Percentiles rank a stretch among this genome's conserved stretches.
phyloP scores from a whole-genome alignment of 2,113 vertebrate species.

The Forbesichthys papilliferus region DNA sequence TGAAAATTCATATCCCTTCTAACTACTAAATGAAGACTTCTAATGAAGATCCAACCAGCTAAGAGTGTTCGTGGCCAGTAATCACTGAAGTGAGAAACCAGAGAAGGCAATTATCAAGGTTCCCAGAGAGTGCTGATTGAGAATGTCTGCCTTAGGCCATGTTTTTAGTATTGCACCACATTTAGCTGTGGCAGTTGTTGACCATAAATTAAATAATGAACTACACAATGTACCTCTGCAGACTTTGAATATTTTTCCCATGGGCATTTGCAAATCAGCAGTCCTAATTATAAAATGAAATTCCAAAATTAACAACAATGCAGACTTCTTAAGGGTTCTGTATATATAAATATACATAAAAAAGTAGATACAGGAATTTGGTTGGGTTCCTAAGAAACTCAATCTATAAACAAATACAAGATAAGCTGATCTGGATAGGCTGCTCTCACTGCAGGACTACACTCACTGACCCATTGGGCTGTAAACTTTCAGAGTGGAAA shows the following conservation, averaged over 20 bases:
- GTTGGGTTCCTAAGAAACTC: constrained; percentile 18
- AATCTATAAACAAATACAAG: constrained; percentile 35
- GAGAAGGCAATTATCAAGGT: constrained; percentile 70
- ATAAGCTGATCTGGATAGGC: constrained; percentile 42
- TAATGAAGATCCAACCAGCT: constrained; percentile 71
- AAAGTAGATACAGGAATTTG: constrained; percentile 19
- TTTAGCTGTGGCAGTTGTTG: constrained; percentile 50
- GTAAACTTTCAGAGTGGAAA: constrained; percentile 58
- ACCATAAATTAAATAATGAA: constrained; percentile 27
- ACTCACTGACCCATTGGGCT: constrained; percentile 42
- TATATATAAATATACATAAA: not conserved
- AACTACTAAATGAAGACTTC: constrained; percentile 74
- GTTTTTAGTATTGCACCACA: constrained; percentile 56
- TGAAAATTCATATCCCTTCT: constrained; percentile 70
- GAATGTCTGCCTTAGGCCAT: constrained; percentile 54
- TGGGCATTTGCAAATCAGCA: constrained; percentile 17
- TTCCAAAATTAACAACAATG: not conserved
- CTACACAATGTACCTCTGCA: constrained; percentile 8
- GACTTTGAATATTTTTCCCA: constrained; percentile 9
- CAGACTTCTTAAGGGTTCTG: not conserved
- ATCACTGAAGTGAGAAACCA: constrained; percentile 68
- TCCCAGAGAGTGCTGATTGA: constrained; percentile 58
- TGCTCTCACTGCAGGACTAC: constrained; percentile 11
- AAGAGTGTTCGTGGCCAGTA: constrained; percentile 63
- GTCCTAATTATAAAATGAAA: constrained; percentile 2